Conservation (phyloP, 1,140 invertebrate genomes). For the Parapsyche elsis region DNA sequence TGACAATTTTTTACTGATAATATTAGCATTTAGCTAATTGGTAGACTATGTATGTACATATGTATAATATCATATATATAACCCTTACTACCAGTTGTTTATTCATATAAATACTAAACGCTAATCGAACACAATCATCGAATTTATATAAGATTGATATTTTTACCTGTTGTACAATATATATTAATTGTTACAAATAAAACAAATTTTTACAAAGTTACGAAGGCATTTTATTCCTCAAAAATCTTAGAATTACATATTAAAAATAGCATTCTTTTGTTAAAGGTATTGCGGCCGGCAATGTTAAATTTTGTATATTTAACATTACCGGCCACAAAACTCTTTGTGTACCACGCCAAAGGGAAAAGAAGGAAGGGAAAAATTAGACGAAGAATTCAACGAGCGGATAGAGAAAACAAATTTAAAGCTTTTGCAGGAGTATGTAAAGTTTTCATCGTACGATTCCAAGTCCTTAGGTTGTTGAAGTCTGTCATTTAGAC, state of each 20-base stretch:
- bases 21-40: too few relatives aligned
- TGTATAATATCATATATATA: too few relatives aligned
- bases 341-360: conserved; percentile 57
- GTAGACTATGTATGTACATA: conserved; percentile 8
- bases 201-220: conserved; percentile 55
- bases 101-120: too few relatives aligned
- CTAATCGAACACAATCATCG: not conserved
- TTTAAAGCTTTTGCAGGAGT: not conserved
- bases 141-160: not conserved
- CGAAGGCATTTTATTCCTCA: conserved; percentile 40
- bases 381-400: not conserved
- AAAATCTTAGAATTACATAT: not conserved
- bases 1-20: too few relatives aligned
- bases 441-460: not conserved
- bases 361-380: not conserved
- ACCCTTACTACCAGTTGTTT: too few relatives aligned
- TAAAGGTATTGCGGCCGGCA: conserved; percentile 31
- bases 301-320: conserved; percentile 23
- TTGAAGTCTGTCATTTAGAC: conserved; percentile 42
- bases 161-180: conserved; percentile 11
- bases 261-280: conserved; percentile 6
- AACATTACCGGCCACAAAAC: conserved; percentile 62
- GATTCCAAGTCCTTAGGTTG: conserved; percentile 9
- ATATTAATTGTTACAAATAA: conserved; percentile 51
- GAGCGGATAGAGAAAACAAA: not conserved